Conservation (phyloP, 2,888 invertebrate genomes). For the Lissocephala sabroskyi region DNA sequence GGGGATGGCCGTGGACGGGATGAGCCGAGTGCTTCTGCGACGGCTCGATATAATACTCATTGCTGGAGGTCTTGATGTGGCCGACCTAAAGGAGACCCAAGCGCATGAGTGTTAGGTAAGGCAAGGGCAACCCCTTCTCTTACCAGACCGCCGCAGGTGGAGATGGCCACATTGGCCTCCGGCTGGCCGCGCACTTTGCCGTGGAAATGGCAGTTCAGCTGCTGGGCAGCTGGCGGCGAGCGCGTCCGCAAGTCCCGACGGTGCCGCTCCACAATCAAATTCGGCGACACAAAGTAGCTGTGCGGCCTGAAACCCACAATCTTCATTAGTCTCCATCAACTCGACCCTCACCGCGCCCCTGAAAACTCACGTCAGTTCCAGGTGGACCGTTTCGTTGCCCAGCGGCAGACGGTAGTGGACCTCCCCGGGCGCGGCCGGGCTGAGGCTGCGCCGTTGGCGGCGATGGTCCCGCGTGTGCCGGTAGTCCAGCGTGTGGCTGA, state of each 20-base stretch:
- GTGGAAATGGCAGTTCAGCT: slow-evolving; percentile 83
- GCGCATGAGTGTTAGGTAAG: not conserved
- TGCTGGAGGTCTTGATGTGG: slow-evolving; percentile 78
- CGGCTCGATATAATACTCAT: slow-evolving; percentile 83
- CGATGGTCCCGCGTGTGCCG: slow-evolving; percentile 60
- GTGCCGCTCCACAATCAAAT: slow-evolving; percentile 82
- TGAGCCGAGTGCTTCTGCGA: slow-evolving; percentile 74
- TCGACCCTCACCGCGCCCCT: not conserved
- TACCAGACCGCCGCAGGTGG: slow-evolving; percentile 88
- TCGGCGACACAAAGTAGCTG: slow-evolving; percentile 79
- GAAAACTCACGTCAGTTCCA: slow-evolving; percentile 70
- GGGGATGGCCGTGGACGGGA: slow-evolving; percentile 75
- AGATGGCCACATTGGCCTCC: slow-evolving; percentile 82
- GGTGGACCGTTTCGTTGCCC: slow-evolving; percentile 66
- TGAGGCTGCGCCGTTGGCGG: slow-evolving; percentile 42
- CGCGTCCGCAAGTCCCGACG: slow-evolving; percentile 74
- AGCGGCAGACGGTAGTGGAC: slow-evolving; percentile 43
- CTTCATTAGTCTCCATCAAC: not conserved
- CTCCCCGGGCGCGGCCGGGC: slow-evolving; percentile 15
- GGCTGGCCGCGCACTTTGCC: slow-evolving; percentile 82
- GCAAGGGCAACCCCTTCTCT: no score
- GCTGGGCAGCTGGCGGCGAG: slow-evolving; percentile 30
- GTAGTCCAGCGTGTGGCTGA: slow-evolving; percentile 68
- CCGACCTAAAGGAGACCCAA: slow-evolving; percentile 75
- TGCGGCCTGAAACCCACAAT: slow-evolving; percentile 75